phyloP scores from a whole-genome alignment of 2,888 invertebrate genomes.

The Lepidocyrtoides sp. region DNA sequence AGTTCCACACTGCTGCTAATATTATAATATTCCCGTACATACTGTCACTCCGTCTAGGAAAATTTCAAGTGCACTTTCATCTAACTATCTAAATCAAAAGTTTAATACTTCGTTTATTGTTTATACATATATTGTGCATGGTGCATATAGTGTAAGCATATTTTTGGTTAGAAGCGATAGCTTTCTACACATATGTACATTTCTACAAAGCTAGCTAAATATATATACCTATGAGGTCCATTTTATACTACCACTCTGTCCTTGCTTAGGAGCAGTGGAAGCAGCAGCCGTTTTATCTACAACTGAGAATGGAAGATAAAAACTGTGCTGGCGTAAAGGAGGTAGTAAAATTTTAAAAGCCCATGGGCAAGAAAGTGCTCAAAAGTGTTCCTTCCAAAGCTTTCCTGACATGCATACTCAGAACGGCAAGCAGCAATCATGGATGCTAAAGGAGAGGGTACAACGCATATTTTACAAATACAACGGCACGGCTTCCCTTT shows the following conservation, averaged over 20 bases:
- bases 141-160: no score
- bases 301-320: slow-evolving; percentile 46
- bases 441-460: not conserved
- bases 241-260: not conserved
- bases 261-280: not conserved
- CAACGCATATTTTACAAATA: not conserved
- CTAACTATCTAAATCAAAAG: no score
- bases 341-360: slow-evolving; percentile 69
- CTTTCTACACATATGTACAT: not conserved
- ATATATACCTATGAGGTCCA: not conserved
- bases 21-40: no score
- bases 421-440: not conserved
- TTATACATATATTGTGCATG: no score
- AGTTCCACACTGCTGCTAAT: no score
- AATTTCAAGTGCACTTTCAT: no score
- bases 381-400: slow-evolving; percentile 43
- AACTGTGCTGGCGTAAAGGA: slow-evolving; percentile 25
- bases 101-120: no score
- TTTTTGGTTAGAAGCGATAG: no score
- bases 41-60: no score
- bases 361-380: slow-evolving; percentile 57
- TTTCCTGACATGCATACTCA: slow-evolving; percentile 8
- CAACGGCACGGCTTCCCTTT: not conserved
- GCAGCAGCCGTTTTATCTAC: not conserved
- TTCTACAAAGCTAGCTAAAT: not conserved